Conservation (phyloP, 2,113 vertebrate species). For the Siniperca chuatsi region DNA sequence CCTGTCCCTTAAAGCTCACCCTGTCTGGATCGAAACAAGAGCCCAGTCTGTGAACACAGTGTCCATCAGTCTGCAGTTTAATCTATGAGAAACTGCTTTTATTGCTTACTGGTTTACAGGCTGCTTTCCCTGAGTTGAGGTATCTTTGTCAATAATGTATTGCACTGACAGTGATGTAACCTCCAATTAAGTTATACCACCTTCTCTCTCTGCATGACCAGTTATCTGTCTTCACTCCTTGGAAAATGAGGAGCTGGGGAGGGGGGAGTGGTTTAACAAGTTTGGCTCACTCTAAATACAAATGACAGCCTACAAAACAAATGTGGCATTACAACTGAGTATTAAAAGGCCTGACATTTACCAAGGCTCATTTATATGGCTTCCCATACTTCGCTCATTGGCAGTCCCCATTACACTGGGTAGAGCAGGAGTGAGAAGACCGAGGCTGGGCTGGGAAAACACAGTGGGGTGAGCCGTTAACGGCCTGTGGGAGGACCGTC, state of each 20-base stretch:
- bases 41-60: conserved; percentile 21
- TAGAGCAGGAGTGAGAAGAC: conserved; percentile 48
- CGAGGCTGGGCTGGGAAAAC: conserved; percentile 45
- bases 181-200: conserved; percentile 62
- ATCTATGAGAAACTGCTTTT: conserved; percentile 61
- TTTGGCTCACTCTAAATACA: conserved; percentile 69
- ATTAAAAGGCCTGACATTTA: conserved; percentile 82
- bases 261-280: conserved; percentile 40
- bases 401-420: conserved; percentile 58
- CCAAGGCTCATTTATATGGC: conserved; percentile 74
- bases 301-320: conserved; percentile 75
- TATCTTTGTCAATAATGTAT: conserved; percentile 59
- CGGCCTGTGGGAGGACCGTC: conserved; percentile 70
- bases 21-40: conserved; percentile 50
- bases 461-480: conserved; percentile 60
- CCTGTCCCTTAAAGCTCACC: conserved; percentile 67
- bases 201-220: conserved; percentile 43
- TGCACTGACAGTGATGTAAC: conserved; percentile 50
- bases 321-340: conserved; percentile 70
- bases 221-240: conserved; percentile 34
- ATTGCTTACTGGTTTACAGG: conserved; percentile 60
- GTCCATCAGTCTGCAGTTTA: conserved; percentile 50
- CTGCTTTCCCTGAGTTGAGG: conserved; percentile 21
- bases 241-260: neutral
- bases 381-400: conserved; percentile 65